These are phyloP conservation scores for Cryptocheilus praepositus DNA, from an alignment of 2,888 invertebrate species.

Conservation along the genomic window DNA sequence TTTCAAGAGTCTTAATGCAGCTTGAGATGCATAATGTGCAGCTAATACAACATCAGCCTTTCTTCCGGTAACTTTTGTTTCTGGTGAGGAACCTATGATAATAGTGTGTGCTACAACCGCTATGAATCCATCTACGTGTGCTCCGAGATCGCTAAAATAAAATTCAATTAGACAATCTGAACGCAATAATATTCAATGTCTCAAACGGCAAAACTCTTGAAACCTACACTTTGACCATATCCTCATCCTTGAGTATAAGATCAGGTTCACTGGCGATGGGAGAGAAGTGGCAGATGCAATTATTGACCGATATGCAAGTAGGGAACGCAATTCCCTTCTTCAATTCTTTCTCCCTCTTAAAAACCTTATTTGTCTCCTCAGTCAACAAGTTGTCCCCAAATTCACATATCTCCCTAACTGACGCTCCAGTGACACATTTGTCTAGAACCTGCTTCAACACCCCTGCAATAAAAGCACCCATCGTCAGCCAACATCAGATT, in stretches of 20 bases:
- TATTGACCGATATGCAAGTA: constrained; percentile 98
- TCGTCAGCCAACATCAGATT: too few relatives aligned
- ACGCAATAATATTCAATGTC: neutral
- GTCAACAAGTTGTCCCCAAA: constrained; percentile 90
- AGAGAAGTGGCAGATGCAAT: constrained; percentile 99
- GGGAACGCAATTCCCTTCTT: constrained; percentile 99
- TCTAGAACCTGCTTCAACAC: constrained; percentile 91
- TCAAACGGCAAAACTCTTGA: constrained; percentile 6
- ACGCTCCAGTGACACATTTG: constrained; percentile 91
- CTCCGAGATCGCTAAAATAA: constrained; percentile 91
- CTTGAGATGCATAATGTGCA: constrained; percentile 96
- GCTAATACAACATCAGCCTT: constrained; percentile 97
- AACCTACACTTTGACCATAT: constrained; percentile 97
- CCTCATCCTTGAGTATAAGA: constrained; percentile 89
- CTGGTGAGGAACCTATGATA: constrained; percentile 86
- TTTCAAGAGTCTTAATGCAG: constrained; percentile 93
- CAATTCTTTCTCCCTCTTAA: constrained; percentile 98
- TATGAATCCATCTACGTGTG: constrained; percentile 98
- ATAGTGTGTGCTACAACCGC: constrained; percentile 98
- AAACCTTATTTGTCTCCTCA: constrained; percentile 96
- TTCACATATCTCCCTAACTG: constrained; percentile 93
- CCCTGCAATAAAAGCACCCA: constrained; percentile 79
- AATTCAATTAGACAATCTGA: constrained; percentile 13
- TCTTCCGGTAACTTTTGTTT: constrained; percentile 87
- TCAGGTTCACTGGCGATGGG: constrained; percentile 96